Conservation (phyloP, 2,888 invertebrate species). For the Cheilosia vernalis region DNA sequence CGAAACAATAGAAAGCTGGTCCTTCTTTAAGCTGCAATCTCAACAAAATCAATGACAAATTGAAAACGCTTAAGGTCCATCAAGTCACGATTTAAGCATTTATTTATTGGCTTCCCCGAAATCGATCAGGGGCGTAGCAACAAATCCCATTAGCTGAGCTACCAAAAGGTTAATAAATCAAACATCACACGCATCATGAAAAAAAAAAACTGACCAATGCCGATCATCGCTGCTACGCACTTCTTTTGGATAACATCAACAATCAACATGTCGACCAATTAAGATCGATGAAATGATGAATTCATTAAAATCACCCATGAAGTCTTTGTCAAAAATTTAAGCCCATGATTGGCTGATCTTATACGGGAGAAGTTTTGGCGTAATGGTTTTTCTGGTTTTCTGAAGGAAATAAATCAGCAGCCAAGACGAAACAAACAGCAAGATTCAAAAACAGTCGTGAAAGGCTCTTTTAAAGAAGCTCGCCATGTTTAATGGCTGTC, state of each 20-base stretch:
- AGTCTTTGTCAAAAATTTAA: neutral
- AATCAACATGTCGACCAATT: neutral
- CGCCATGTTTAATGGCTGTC: neutral
- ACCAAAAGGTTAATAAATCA: neutral
- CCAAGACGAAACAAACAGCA: neutral
- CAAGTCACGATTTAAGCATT: neutral
- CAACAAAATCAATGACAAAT: neutral
- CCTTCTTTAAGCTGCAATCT: neutral
- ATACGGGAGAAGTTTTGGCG: neutral
- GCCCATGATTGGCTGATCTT: neutral
- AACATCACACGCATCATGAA: neutral
- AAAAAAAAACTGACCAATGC: neutral
- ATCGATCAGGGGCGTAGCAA: constrained; percentile 2
- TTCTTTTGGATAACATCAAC: neutral
- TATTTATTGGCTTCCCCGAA: neutral
- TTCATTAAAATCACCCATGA: neutral
- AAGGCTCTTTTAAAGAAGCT: neutral
- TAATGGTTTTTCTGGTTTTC: neutral
- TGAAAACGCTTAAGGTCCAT: neutral
- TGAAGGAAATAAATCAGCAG: neutral
- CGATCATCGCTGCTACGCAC: neutral
- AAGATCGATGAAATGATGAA: constrained; percentile 13
- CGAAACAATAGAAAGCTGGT: neutral
- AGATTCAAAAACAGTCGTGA: neutral
- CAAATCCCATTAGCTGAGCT: neutral